Evolutionary conservation across 1,140 invertebrate species (phyloP), one percentile per base, ranked within the genome.

Genomic region (Cephus cinctus): DNA sequence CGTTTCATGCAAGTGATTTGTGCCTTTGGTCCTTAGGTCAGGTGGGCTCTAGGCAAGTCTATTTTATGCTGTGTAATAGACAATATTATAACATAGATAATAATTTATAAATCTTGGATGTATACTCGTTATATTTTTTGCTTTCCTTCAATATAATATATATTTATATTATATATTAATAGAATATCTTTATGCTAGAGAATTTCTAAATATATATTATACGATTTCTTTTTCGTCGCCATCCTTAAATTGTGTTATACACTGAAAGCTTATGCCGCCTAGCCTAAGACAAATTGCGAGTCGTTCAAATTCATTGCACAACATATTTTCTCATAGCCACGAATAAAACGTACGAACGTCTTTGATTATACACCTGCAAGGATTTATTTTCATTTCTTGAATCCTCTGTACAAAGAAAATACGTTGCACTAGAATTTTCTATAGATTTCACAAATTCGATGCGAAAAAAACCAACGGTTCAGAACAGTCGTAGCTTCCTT

Each of bases 1-100:
- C 67, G 69, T 70, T 60, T 65, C 34, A 70, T 67, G 62, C 61
- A 61, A 61, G 59, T 72, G 73, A 67, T 73, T n/a, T 73, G 71
- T 74, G 73, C 71, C 71, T 73, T 76, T 75, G 72, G 71, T 76
- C 71, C 72, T 69, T 71, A 70, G 59, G 59, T 73, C 61, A 69
- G 60, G 53, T 70, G 66, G 70, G 72, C 69, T 71, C 69, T 71
- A 71, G 69, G 67, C 73, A 73, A 73, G 66, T 73, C 69, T 73
- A 71, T 73, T 64, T 60, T 67, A 69, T 69, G 63, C 65, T 70
- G 62, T 63, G 56, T 67, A 67, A 59, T 65, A 68, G 62, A 72
- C 59, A 12, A 16, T 30, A 30, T 30, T 12, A 70, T 63, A 63
- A 67, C 63, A 69, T 8, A 12, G 59, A 70, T 64, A 67, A 71